These are phyloP conservation scores for Griposia aprilina DNA, from an alignment of 2,888 invertebrate genomes.

Conservation along the genomic window DNA sequence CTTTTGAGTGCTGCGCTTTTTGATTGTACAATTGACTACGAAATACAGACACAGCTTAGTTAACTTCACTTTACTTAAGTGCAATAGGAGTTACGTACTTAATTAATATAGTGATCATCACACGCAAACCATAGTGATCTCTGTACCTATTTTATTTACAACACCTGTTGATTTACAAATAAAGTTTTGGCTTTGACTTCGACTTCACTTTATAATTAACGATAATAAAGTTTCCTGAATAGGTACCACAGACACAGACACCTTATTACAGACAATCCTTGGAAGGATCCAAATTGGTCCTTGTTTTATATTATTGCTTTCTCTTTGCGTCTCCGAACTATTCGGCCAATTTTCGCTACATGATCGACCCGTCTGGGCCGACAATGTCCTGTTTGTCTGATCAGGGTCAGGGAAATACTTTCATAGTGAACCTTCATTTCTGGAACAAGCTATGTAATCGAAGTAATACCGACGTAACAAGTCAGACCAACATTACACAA, in stretches of 20 bases:
- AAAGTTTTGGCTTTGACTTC: not conserved
- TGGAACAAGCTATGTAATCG: conserved; percentile 42
- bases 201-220: not conserved
- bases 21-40: conserved; percentile 12
- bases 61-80: not conserved
- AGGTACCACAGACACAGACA: not conserved
- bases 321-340: conserved; percentile 27
- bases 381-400: conserved; percentile 57
- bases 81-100: not conserved
- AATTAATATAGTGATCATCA: not conserved
- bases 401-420: conserved; percentile 61
- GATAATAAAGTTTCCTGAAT: conserved; percentile 19
- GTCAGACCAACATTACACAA: conserved; percentile 59
- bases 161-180: not conserved
- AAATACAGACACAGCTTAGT: not conserved
- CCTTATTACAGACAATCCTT: conserved; percentile 12
- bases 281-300: conserved; percentile 36
- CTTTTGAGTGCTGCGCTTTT: conserved; percentile 13
- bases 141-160: not conserved
- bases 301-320: conserved; percentile 50
- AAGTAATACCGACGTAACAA: conserved; percentile 43
- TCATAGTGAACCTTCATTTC: conserved; percentile 51
- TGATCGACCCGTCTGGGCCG: conserved; percentile 58
- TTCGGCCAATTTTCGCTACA: conserved; percentile 60
- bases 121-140: no score